A percentile compares a stretch with the other conserved stretches of the same genome.
These are phyloP conservation scores for Cyclina sinensis DNA, from an alignment of 1,140 invertebrate species.

Conservation along the genomic window DNA sequence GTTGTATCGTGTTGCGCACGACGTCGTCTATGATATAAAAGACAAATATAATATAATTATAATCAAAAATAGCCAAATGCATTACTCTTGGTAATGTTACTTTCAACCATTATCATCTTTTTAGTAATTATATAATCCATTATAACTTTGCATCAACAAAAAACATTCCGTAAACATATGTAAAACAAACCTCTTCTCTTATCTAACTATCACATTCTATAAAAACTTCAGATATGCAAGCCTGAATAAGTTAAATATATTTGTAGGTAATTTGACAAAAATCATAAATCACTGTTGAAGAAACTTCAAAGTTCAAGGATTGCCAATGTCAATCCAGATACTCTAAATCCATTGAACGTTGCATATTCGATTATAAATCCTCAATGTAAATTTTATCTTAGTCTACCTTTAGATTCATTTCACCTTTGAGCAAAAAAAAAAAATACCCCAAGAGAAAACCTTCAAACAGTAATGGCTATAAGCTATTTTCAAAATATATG, in stretches of 20 bases:
- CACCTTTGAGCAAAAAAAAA: neutral
- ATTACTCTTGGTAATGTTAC: too few relatives aligned
- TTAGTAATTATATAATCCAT: too few relatives aligned
- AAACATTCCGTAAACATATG: too few relatives aligned
- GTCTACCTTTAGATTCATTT: neutral
- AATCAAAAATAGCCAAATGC: too few relatives aligned
- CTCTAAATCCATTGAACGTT: neutral
- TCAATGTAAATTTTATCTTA: neutral
- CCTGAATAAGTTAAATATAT: neutral
- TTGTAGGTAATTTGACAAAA: slow-evolving; percentile 21
- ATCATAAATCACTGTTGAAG: slow-evolving; percentile 23
- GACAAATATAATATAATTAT: too few relatives aligned
- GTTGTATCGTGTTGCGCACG: too few relatives aligned
- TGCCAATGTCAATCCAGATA: neutral
- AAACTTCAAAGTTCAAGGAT: slow-evolving; percentile 31
- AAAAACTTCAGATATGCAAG: neutral
- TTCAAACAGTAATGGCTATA: neutral
- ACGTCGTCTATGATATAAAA: too few relatives aligned
- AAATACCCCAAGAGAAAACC: neutral
- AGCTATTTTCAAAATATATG: slow-evolving; percentile 32
- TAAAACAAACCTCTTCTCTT: neutral
- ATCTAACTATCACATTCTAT: neutral
- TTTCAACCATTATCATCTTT: too few relatives aligned
- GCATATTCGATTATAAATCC: neutral
- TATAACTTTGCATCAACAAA: too few relatives aligned